These are phyloP conservation scores for Ataeniobius toweri DNA, from an alignment of 2,797 vertebrate species.

Conservation along the genomic window DNA sequence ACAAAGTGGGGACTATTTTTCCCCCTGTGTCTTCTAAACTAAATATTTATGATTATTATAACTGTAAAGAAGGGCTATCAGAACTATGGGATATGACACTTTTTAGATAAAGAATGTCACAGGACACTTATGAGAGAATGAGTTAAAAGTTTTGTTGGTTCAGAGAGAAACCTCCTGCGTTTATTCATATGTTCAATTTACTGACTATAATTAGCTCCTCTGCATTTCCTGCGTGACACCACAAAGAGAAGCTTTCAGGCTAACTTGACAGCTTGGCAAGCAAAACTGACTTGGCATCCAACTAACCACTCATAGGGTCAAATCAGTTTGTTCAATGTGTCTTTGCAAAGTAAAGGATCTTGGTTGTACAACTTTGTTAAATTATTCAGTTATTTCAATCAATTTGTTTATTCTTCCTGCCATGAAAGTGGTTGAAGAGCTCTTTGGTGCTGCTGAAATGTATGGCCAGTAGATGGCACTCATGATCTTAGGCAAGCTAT, in stretches of 20 bases:
- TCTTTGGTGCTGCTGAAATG: constrained; percentile 9
- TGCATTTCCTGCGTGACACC: constrained; percentile 51
- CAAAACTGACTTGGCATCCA: constrained; percentile 38
- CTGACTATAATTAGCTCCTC: constrained; percentile 40
- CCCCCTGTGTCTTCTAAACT: neutral
- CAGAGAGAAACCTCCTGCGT: neutral
- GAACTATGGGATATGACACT: neutral
- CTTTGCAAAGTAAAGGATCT: constrained; percentile 4
- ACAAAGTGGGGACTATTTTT: neutral
- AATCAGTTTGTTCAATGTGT: constrained; percentile 1
- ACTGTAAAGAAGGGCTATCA: neutral
- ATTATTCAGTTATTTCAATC: constrained; percentile 1
- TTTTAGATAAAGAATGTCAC: neutral
- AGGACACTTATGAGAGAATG: neutral
- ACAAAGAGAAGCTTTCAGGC: constrained; percentile 21
- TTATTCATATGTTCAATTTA: constrained; percentile 13
- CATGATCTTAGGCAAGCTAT: constrained; percentile 34
- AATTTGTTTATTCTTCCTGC: constrained; percentile 23
- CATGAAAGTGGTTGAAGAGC: constrained; percentile 36
- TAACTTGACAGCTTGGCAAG: constrained; percentile 56
- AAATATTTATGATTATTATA: neutral
- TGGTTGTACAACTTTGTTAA: constrained; percentile 13
- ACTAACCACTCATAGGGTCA: constrained; percentile 38
- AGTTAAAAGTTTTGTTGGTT: constrained; percentile 1
- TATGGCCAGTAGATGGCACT: constrained; percentile 60